These are phyloP conservation scores for Berghia stephanieae DNA, from an alignment of 1,140 invertebrate species.

Conservation along the genomic window DNA sequence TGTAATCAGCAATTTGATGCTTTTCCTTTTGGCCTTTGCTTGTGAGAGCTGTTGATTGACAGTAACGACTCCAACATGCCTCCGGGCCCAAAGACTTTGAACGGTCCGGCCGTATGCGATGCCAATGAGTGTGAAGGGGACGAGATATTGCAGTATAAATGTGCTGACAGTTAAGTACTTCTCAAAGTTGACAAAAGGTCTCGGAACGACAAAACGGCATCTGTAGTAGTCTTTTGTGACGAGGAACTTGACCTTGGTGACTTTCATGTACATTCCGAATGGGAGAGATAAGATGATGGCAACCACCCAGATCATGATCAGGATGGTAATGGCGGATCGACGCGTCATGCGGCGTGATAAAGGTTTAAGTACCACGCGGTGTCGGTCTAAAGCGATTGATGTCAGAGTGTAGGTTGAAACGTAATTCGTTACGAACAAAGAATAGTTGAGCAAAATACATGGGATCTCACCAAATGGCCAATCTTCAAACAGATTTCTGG, in stretches of 20 bases:
- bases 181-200: constrained; percentile 55
- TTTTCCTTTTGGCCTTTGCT: constrained; percentile 61
- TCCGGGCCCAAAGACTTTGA: constrained; percentile 54
- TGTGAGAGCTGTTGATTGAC: constrained; percentile 54
- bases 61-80: constrained; percentile 55
- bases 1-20: constrained; percentile 67
- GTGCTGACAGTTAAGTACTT: constrained; percentile 66
- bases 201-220: constrained; percentile 63
- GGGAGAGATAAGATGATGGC: constrained; percentile 68
- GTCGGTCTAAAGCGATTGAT: constrained; percentile 70
- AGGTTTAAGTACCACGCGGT: constrained; percentile 69
- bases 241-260: constrained; percentile 35
- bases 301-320: constrained; percentile 68
- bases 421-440: constrained; percentile 69
- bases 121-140: constrained; percentile 68
- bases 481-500: constrained; percentile 52
- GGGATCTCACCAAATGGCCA: constrained; percentile 69
- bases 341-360: constrained; percentile 65
- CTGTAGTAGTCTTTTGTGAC: constrained; percentile 37
- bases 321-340: constrained; percentile 59
- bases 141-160: constrained; percentile 69
- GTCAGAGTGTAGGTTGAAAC: constrained; percentile 71
- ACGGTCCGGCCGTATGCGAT: constrained; percentile 65
- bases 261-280: constrained; percentile 67
- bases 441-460: constrained; percentile 69